These are phyloP conservation scores for Poeciliopsis retropinna DNA, from an alignment of 2,113 vertebrate species.

Conservation along the genomic window DNA sequence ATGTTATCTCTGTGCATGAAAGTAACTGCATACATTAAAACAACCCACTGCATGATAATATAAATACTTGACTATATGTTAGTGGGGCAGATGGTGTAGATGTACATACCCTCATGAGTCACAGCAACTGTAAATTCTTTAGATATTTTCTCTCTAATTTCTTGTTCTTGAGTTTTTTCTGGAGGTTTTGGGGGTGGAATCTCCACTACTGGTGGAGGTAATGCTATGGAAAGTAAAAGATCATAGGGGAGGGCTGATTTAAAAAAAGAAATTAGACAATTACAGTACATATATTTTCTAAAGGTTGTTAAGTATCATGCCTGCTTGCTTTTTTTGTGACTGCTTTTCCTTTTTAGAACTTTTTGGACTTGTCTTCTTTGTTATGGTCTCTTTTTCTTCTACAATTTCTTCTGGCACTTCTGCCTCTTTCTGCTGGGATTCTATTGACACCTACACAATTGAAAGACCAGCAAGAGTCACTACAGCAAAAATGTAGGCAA, in stretches of 20 bases:
- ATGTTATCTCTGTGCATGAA: not conserved
- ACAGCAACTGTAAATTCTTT: slow-evolving; percentile 83
- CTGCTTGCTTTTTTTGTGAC: slow-evolving; percentile 43
- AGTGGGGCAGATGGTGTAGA: not conserved
- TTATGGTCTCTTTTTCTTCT: slow-evolving; percentile 34
- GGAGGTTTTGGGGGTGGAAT: slow-evolving; percentile 37
- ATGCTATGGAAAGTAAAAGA: not conserved
- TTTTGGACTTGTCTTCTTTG: slow-evolving; percentile 64
- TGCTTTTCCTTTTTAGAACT: slow-evolving; percentile 41
- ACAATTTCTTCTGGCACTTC: slow-evolving; percentile 29
- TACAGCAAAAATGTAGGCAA: not conserved
- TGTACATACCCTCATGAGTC: slow-evolving; percentile 85
- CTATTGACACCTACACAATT: slow-evolving; percentile 45
- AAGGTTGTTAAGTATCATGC: not conserved
- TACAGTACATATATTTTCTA: not conserved
- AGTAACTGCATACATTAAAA: not conserved
- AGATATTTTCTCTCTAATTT: slow-evolving; percentile 77
- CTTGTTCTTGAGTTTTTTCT: slow-evolving; percentile 59
- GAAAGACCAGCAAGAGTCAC: slow-evolving; percentile 3
- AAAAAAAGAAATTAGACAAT: not conserved
- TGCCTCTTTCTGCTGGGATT: slow-evolving; percentile 35
- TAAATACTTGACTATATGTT: not conserved
- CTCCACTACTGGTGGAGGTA: not conserved
- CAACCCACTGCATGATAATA: not conserved
- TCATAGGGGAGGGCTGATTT: not conserved